A percentile compares a stretch with the other conserved stretches of the same genome.
These are phyloP conservation scores for Acronicta psi DNA, from an alignment of 2,888 invertebrate species.

Conservation along the genomic window DNA sequence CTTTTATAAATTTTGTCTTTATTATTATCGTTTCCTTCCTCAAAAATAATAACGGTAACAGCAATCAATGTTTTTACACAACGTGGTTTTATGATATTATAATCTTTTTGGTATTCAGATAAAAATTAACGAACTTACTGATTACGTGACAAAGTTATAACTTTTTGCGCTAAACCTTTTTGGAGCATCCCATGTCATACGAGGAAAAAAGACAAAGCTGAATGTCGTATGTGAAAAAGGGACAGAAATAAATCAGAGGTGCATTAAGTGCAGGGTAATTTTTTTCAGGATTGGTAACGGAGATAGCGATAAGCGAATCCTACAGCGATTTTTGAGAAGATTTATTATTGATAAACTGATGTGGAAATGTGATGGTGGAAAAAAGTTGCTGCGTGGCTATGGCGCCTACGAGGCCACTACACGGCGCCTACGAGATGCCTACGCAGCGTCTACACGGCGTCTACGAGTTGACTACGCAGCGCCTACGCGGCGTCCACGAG, in stretches of 20 bases:
- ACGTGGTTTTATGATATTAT: conserved; percentile 18
- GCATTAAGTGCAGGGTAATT: conserved; percentile 17
- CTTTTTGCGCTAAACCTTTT: conserved; percentile 57
- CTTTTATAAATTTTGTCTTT: conserved; percentile 4
- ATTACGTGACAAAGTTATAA: conserved; percentile 55
- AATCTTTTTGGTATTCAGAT: conserved; percentile 20
- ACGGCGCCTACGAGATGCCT: not conserved
- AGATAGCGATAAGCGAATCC: conserved; percentile 8
- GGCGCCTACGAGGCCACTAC: no score
- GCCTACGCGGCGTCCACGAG: not conserved
- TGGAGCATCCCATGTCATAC: conserved; percentile 52
- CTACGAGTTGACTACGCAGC: not conserved
- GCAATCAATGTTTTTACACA: conserved; percentile 26
- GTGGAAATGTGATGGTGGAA: no score
- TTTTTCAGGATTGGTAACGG: not conserved
- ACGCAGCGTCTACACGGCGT: not conserved
- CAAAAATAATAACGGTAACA: conserved; percentile 25
- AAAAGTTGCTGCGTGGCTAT: no score
- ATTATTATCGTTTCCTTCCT: conserved; percentile 32
- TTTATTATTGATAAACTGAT: no score
- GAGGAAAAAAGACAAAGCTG: conserved; percentile 31
- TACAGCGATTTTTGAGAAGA: not conserved
- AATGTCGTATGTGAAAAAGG: conserved; percentile 21
- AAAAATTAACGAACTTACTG: conserved; percentile 39
- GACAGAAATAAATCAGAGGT: conserved; percentile 20